phyloP scores from a whole-genome alignment of 2,113 vertebrate genomes.

The Podarcis raffonei region DNA sequence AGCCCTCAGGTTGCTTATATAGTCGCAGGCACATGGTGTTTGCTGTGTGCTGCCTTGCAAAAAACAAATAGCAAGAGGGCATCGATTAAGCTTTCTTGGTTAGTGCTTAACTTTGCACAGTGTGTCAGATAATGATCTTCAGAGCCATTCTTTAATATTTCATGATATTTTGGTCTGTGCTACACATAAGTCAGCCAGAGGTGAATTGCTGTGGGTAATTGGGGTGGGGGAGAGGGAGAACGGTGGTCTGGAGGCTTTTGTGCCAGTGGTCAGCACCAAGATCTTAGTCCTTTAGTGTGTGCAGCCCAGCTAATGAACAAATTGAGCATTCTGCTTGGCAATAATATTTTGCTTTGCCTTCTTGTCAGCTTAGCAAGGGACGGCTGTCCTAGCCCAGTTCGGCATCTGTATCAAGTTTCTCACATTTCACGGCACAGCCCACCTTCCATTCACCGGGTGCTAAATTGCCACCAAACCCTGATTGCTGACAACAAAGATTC shows the following conservation, averaged over 20 bases:
- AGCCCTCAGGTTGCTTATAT: neutral
- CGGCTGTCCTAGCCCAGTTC: slow-evolving; percentile 12
- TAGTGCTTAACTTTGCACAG: neutral
- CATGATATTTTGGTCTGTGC: slow-evolving; percentile 48
- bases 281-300: neutral
- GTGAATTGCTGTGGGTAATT: slow-evolving; percentile 62
- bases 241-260: neutral
- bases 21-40: neutral
- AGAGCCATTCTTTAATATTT: neutral
- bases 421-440: neutral
- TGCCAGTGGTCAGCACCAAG: slow-evolving; percentile 15
- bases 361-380: neutral
- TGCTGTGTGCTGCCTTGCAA: neutral
- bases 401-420: slow-evolving; percentile 18
- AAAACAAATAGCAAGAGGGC: neutral
- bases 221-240: neutral
- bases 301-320: slow-evolving; percentile 22
- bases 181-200: slow-evolving; percentile 15
- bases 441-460: slow-evolving; percentile 13
- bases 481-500: slow-evolving; percentile 64
- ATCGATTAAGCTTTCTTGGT: neutral
- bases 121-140: neutral
- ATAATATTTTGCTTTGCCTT: neutral
- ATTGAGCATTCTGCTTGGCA: neutral
- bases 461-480: slow-evolving; percentile 52